These are phyloP conservation scores for Dromococcyx pavoninus DNA, from an alignment of 2,797 vertebrate genomes.

Conservation along the genomic window DNA sequence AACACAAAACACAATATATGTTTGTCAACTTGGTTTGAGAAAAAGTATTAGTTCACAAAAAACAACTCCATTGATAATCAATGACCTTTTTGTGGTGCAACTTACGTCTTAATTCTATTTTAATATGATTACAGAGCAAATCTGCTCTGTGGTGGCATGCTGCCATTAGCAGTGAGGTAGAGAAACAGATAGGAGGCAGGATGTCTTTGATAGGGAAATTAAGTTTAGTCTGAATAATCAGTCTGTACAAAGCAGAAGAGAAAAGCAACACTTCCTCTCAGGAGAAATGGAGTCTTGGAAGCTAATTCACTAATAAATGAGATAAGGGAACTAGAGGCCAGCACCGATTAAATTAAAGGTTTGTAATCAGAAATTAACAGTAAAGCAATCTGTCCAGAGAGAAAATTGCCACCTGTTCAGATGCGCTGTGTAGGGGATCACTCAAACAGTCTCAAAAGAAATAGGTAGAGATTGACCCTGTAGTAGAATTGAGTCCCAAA, in stretches of 20 bases:
- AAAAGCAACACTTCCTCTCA: background rate
- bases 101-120: background rate
- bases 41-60: background rate
- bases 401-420: background rate
- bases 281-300: background rate
- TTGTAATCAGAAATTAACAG: constrained; percentile 29
- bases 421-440: background rate
- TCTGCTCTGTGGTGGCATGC: background rate
- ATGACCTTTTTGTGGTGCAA: background rate
- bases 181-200: background rate
- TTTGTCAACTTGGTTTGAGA: background rate
- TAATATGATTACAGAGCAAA: background rate
- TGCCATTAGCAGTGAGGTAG: background rate
- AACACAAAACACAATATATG: background rate
- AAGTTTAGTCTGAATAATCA: background rate
- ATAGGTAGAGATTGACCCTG: background rate
- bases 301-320: background rate
- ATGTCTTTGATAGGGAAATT: background rate
- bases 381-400: background rate
- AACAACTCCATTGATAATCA: background rate
- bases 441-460: background rate
- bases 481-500: background rate
- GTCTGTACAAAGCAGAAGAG: background rate
- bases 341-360: constrained; percentile 28
- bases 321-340: constrained; percentile 15